Evolutionary conservation across 2,888 invertebrate genomes (phyloP).

Genomic region (Rosalia funebris): DNA sequence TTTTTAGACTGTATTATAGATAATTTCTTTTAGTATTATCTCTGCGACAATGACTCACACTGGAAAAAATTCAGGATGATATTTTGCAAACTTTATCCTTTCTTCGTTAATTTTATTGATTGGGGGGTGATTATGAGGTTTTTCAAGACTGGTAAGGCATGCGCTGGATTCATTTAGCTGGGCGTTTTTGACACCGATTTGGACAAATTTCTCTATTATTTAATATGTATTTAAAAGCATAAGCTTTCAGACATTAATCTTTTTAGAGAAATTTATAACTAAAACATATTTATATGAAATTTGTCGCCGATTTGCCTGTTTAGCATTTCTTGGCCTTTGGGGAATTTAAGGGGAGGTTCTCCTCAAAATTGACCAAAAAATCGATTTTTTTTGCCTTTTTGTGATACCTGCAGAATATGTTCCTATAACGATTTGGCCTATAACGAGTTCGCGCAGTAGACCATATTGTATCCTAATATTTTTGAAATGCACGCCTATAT

Average conservation of each 20-base stretch:
- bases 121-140: conserved; percentile 1
- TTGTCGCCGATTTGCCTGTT: conserved; percentile 7
- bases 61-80: too few species aligned
- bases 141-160: conserved; percentile 7
- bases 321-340: conserved; percentile 9
- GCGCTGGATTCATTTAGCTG: too few species aligned
- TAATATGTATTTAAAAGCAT: not conserved
- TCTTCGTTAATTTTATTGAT: not conserved
- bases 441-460: too few species aligned
- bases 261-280: not conserved
- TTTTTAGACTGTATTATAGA: conserved; percentile 6
- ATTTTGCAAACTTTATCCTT: conserved; percentile 4
- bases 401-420: too few species aligned
- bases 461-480: too few species aligned
- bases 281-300: too few species aligned
- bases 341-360: too few species aligned
- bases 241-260: not conserved
- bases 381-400: too few species aligned
- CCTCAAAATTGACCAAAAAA: too few species aligned
- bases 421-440: too few species aligned
- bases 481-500: too few species aligned
- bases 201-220: not conserved
- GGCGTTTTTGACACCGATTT: conserved; percentile 1
- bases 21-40: conserved; percentile 5
- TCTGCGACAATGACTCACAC: conserved; percentile 8